Evolutionary conservation across 2,113 vertebrate genomes (phyloP), one percentile per base, ranked within the genome.

Genomic region (Motacilla alba): DNA sequence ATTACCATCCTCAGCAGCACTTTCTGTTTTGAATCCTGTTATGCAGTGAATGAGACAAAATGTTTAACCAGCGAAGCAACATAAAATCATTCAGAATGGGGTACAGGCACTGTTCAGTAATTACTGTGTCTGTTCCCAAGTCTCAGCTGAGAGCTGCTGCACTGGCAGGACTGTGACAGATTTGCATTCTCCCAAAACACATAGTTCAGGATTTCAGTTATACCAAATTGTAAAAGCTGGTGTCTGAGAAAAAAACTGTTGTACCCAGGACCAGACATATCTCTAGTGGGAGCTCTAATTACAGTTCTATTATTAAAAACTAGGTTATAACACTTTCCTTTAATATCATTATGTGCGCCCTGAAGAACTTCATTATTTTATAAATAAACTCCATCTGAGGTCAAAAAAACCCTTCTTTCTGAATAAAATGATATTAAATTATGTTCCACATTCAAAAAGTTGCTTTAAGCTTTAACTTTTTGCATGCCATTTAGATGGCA

Each of bases 231-330:
- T 5, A 50, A 27, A 91, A 87, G 37, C 24, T 73, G 49, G 37
- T 46, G 66, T 83, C n/a, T 73, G 14, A 89, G 55, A 46, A 83
- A 87, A 87, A 73, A 91, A 17, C 5, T 49, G 19, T 66, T 43
- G 58, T n/a, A 69, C 2, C 4, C 27, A 79, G 43, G 67, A 83
- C 14, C 60, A 70, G 55, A 67, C 24, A 62, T 21, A 63, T 44
- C 67, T 88, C 79, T 55, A 67, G 60, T 83, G 75, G 88, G 33
- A 74, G 56, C 18, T 83, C 87, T 88, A 93, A 95, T 93, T 96
- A 87, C 47, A 77, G n/a, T 91, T 69, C 90, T 91, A 77, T 93
- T 94, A 94, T 67, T 96, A 90, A 93, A 94, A 96, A 83, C 3
- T 80, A 74, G 90, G 81, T 87, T 95, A 83, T 7, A 80, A 77